phyloP scores from a whole-genome alignment of 2,888 invertebrate genomes.

The Gnatocerus cornutus region DNA sequence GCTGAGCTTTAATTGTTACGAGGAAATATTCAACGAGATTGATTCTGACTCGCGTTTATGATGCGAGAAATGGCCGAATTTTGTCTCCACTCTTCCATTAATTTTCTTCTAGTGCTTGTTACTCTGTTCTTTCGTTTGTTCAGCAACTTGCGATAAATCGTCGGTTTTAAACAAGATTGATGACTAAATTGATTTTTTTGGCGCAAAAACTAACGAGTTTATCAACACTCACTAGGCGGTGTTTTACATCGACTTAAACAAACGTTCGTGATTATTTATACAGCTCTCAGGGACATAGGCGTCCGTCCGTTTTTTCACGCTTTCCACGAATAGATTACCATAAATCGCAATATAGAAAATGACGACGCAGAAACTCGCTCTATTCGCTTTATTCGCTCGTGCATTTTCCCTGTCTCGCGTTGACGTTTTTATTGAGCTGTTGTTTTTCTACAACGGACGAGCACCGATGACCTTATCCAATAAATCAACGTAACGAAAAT shows the following conservation, averaged over 20 bases:
- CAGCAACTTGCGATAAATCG: conserved; percentile 5
- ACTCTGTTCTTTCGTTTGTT: conserved; percentile 7
- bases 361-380: too few relatives aligned
- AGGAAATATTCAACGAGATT: conserved; percentile 3
- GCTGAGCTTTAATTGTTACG: conserved; percentile 10
- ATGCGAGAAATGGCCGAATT: conserved; percentile 1
- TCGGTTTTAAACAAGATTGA: not conserved
- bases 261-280: conserved; percentile 6
- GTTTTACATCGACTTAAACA: conserved; percentile 1
- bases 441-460: not conserved
- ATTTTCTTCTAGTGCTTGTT: not conserved
- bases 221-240: conserved; percentile 1
- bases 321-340: conserved; percentile 5
- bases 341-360: not conserved
- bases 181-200: conserved; percentile 1
- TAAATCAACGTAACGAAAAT: conserved; percentile 30
- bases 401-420: too few relatives aligned
- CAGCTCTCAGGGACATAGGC: conserved; percentile 8
- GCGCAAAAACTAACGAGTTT: not conserved
- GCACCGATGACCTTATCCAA: conserved; percentile 28
- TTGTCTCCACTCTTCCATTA: not conserved
- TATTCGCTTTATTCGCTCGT: too few relatives aligned
- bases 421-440: not conserved
- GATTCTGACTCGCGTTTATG: conserved; percentile 10
- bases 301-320: too few relatives aligned